Evolutionary conservation across 2,888 invertebrate species (phyloP).

Genomic region (Lithophane semibrunnea): DNA sequence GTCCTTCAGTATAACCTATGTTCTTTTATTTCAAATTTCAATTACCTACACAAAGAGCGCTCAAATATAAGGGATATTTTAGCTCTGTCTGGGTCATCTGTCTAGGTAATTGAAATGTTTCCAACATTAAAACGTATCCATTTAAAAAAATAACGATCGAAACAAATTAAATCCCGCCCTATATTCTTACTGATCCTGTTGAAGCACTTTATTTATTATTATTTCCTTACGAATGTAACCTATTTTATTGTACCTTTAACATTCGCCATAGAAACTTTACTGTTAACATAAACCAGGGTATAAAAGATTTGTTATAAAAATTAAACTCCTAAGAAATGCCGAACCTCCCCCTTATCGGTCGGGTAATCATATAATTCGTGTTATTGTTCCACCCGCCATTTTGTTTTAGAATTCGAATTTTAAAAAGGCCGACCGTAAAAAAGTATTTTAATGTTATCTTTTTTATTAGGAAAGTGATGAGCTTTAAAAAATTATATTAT

Average conservation of each 20-base stretch:
- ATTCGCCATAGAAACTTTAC: conserved; percentile 83
- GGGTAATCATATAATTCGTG: conserved; percentile 84
- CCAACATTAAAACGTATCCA: conserved; percentile 37
- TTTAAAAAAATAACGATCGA: conserved; percentile 59
- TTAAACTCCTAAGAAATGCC: conserved; percentile 85
- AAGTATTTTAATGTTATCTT: conserved; percentile 69
- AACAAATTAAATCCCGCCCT: conserved; percentile 65
- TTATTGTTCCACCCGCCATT: conserved; percentile 81
- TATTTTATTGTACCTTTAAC: conserved; percentile 83
- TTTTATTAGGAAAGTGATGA: conserved; percentile 73
- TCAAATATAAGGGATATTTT: background rate
- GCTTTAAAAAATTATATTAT: conserved; percentile 55
- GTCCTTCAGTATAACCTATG: too few relatives aligned
- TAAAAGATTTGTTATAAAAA: conserved; percentile 89
- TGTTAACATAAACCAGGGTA: conserved; percentile 82
- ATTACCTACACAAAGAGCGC: background rate
- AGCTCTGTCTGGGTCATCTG: too few relatives aligned
- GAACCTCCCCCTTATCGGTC: conserved; percentile 77
- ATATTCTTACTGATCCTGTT: conserved; percentile 65
- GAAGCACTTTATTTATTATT: conserved; percentile 75
- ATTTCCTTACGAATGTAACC: conserved; percentile 81
- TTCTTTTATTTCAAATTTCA: background rate
- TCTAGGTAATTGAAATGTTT: too few relatives aligned
- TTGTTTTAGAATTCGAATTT: conserved; percentile 83
- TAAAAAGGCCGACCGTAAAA: conserved; percentile 75